Evolutionary conservation across 2,113 vertebrate genomes (phyloP).

Genomic region (Perca flavescens): DNA sequence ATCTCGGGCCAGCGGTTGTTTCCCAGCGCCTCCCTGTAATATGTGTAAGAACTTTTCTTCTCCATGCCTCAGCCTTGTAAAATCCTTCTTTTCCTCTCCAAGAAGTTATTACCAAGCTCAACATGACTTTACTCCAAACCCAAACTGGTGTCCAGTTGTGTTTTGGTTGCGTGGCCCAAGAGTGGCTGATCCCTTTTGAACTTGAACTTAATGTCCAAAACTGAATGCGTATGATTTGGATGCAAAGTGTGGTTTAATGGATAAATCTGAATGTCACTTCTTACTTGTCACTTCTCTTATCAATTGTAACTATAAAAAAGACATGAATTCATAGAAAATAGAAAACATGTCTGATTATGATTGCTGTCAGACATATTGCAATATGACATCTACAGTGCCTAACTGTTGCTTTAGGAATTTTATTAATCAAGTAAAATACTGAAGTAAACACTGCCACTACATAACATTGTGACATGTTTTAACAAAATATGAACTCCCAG

Average conservation of each 20-base stretch:
- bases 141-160: constrained; percentile 41
- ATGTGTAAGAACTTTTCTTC: constrained; percentile 75
- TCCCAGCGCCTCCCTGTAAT: constrained; percentile 77
- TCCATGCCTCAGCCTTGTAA: constrained; percentile 64
- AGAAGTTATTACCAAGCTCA: constrained; percentile 42
- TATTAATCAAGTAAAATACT: neutral
- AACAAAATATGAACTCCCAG: neutral
- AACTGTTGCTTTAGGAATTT: constrained; percentile 1
- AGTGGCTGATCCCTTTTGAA: constrained; percentile 35
- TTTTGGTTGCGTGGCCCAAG: constrained; percentile 19
- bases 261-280: constrained; percentile 14
- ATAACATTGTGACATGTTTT: constrained; percentile 1
- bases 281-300: neutral
- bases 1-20: constrained; percentile 85
- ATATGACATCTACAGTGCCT: neutral
- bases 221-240: constrained; percentile 1
- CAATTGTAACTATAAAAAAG: neutral
- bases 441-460: neutral
- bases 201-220: constrained; percentile 35
- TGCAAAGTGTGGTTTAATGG: constrained; percentile 13
- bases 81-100: constrained; percentile 65
- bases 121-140: constrained; percentile 29
- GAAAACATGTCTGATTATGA: constrained; percentile 13
- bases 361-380: constrained; percentile 4
- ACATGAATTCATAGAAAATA: constrained; percentile 2